Evolutionary conservation across 2,797 vertebrate genomes (phyloP).

Genomic region (Podarcis lilfordi): DNA sequence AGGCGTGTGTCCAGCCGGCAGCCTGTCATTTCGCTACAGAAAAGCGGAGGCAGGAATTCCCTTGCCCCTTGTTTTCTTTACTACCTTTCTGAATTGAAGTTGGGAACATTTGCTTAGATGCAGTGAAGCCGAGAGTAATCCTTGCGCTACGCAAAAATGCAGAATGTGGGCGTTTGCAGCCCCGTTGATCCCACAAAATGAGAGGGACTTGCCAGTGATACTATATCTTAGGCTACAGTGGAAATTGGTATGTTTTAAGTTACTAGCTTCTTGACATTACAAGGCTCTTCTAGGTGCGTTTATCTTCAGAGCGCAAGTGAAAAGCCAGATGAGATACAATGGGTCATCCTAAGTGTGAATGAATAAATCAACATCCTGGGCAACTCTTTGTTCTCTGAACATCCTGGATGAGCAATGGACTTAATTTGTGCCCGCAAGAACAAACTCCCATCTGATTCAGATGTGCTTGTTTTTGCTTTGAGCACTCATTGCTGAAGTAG

Average conservation of each 20-base stretch:
- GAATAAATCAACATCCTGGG: neutral
- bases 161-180: slow-evolving; percentile 17
- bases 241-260: neutral
- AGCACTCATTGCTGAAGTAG: neutral
- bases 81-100: slow-evolving; percentile 54
- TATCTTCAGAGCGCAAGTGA: neutral
- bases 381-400: neutral
- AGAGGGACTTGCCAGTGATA: neutral
- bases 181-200: neutral
- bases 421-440: neutral
- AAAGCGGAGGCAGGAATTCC: slow-evolving; percentile 70
- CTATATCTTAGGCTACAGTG: neutral
- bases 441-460: neutral
- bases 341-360: neutral
- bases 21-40: slow-evolving; percentile 79
- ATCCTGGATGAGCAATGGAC: neutral
- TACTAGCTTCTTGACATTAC: neutral
- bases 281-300: neutral
- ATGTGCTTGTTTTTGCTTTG: neutral
- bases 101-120: slow-evolving; percentile 67
- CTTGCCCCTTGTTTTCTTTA: slow-evolving; percentile 65
- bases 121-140: slow-evolving; percentile 68
- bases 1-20: slow-evolving; percentile 83
- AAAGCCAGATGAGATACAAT: neutral
- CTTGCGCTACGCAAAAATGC: slow-evolving; percentile 46